Evolutionary conservation across 2,797 vertebrate genomes (phyloP).

Genomic region (Neoniphon sammara): DNA sequence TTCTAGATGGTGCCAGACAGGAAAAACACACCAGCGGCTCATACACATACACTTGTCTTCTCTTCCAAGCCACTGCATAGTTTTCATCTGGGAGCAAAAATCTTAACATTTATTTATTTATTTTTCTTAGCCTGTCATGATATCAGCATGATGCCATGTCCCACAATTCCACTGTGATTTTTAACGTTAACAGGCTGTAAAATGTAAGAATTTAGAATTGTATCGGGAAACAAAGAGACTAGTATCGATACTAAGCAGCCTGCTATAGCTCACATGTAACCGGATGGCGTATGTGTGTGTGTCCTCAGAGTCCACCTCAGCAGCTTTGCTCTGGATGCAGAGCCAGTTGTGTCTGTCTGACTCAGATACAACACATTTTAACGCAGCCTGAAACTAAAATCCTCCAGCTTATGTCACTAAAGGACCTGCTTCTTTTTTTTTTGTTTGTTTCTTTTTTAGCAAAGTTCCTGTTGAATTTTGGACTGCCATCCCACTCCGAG

Average conservation of each 20-base stretch:
- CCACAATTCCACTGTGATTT: background rate
- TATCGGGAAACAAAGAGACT: background rate
- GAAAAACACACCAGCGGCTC: too few relatives aligned
- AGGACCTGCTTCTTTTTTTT: constrained; percentile 13
- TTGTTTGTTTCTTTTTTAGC: too few relatives aligned
- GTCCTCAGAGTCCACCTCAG: constrained; percentile 22
- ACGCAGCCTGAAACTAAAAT: background rate
- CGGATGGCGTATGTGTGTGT: constrained; percentile 1
- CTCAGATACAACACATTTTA: constrained; percentile 17
- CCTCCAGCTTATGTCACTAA: constrained; percentile 19
- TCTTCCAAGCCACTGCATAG: too few relatives aligned
- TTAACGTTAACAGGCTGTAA: background rate
- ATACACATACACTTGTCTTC: too few relatives aligned
- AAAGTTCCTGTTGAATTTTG: constrained; percentile 26
- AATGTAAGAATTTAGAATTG: background rate
- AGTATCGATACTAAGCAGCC: background rate
- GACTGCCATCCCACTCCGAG: constrained; percentile 4
- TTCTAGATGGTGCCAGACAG: too few relatives aligned
- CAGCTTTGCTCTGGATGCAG: constrained; percentile 11
- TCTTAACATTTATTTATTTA: too few relatives aligned
- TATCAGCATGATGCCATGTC: too few relatives aligned
- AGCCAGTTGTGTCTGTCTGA: constrained; percentile 8
- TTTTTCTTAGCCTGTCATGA: too few relatives aligned
- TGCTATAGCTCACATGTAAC: background rate
- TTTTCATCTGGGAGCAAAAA: too few relatives aligned